Evolutionary conservation across 2,888 invertebrate species (phyloP), one percentile per base, ranked within the genome.

Genomic region (Eilema depressum): DNA sequence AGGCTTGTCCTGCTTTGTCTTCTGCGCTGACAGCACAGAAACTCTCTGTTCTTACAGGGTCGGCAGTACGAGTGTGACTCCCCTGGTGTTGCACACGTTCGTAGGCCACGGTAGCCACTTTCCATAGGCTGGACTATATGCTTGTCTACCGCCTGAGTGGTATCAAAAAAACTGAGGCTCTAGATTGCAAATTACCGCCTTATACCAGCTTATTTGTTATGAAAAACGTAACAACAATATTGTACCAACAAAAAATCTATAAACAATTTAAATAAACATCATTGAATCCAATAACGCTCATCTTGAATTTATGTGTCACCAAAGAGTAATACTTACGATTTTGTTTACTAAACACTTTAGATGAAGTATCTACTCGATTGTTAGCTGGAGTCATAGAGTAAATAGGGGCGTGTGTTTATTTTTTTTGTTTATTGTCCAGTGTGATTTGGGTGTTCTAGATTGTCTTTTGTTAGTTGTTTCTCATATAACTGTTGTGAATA

Each of bases 351-450:
- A 62, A n/a, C 62, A 62, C 62, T 62, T 17, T 5, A 23, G 33
- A 4, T 33, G 23, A 20, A 62, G 62, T 37, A 37, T 20, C 17
- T 59, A 28, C 28, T 59, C 59, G 2, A 59, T 59, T 59, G 59
- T 59, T 28, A 25, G 28, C 17, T 20, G 26, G 26, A 14, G 62
- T 33, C 62, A 33, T 62, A n/a, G 62, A 37, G 62, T 62, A 62
- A 62, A 62, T 62, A 62, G 11, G 23, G 33, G 23, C 30, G 1
- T 28, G 20, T 37, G 62, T 62, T 37, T 23, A 62, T 62, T 23
- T 62, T 23, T 62, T 62, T 62, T 62, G 30, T 62, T 62, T 33
- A 62, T 62, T 30, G 59, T 59, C 17, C 26, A 59, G 59, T 59
- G 59, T 59, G 59, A 59, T 59, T 28, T 59, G 59, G 59, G 59